Percentiles rank a stretch among this genome's conserved stretches.
Conservation (phyloP, 2,113 vertebrate genomes). For the Pitta sordida region DNA sequence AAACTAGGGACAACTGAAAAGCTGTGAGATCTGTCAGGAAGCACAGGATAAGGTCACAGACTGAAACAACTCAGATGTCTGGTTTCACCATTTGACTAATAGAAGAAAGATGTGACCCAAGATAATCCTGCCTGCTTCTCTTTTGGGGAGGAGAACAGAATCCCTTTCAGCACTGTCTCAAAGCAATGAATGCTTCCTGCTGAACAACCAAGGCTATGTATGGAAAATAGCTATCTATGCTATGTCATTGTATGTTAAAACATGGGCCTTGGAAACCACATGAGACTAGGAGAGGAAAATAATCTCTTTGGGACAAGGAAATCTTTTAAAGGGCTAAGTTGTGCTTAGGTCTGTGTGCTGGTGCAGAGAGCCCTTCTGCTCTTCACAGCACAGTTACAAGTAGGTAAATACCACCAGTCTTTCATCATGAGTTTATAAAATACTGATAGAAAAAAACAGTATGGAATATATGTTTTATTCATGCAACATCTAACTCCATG, state of each 20-base stretch:
- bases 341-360: neutral
- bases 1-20: slow-evolving; percentile 27
- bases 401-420: neutral
- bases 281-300: neutral
- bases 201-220: slow-evolving; percentile 16
- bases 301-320: neutral
- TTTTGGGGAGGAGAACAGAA: neutral
- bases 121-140: slow-evolving; percentile 34
- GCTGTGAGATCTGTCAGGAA: slow-evolving; percentile 7
- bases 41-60: slow-evolving; percentile 4
- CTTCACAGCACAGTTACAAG: neutral
- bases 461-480: neutral
- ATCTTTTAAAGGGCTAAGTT: neutral
- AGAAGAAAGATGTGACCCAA: slow-evolving; percentile 48
- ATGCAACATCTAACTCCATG: neutral
- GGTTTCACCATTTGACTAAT: slow-evolving; percentile 16
- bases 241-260: slow-evolving; percentile 58
- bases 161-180: slow-evolving; percentile 2
- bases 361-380: neutral
- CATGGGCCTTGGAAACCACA: slow-evolving; percentile 38
- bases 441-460: neutral
- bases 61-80: slow-evolving; percentile 48
- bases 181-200: slow-evolving; percentile 12
- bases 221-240: slow-evolving; percentile 46
- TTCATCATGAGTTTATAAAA: neutral